Percentiles rank a stretch among this genome's conserved stretches.
These are phyloP conservation scores for Platysteira castanea DNA, from an alignment of 2,113 vertebrate species.

Conservation along the genomic window DNA sequence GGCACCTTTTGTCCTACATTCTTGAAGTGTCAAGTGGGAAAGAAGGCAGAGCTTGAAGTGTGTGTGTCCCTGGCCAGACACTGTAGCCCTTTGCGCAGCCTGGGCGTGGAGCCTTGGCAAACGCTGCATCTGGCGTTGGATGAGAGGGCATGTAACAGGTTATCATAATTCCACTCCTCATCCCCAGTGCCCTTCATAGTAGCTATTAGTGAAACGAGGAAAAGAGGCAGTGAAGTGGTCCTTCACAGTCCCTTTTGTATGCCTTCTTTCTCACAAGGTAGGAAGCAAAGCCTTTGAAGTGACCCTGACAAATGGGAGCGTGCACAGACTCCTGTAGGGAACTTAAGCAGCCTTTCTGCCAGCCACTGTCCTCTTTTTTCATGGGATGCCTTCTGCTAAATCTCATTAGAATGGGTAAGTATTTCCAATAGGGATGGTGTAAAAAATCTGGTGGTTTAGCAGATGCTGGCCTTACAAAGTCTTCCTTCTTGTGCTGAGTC, in stretches of 20 bases:
- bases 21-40: neutral
- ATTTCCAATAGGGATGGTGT: neutral
- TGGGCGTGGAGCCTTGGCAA: neutral
- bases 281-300: neutral
- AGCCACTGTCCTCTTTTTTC: neutral
- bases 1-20: neutral
- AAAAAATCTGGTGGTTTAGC: neutral
- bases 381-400: neutral
- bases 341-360: neutral
- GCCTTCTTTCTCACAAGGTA: neutral
- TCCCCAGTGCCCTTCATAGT: neutral
- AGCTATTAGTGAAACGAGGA: slow-evolving; percentile 1
- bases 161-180: neutral
- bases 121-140: fast-evolving
- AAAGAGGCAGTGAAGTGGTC: neutral
- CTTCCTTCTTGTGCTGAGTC: neutral
- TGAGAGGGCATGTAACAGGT: neutral
- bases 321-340: neutral
- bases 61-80: neutral
- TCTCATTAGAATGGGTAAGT: neutral
- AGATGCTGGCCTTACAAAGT: neutral
- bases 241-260: neutral
- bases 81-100: neutral
- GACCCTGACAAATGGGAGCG: neutral
- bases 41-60: neutral